These are phyloP conservation scores for Rhagonycha fulva DNA, from an alignment of 2,888 invertebrate species.

Conservation along the genomic window DNA sequence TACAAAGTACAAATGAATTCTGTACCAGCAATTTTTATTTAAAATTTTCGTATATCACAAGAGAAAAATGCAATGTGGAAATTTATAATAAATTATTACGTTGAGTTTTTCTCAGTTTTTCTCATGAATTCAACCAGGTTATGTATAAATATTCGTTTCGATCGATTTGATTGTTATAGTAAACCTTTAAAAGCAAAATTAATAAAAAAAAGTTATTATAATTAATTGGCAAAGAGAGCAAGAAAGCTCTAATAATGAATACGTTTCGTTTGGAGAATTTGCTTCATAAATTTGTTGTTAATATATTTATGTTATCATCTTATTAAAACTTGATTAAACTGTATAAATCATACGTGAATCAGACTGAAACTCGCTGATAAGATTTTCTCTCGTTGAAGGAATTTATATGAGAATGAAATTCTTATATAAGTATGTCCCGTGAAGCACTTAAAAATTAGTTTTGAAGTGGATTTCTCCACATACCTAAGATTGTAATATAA, in stretches of 20 bases:
- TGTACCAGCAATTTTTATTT: not conserved
- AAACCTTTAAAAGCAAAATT: not conserved
- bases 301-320: not conserved
- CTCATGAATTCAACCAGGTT: not conserved
- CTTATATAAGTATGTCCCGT: not conserved
- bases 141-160: not conserved
- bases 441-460: not conserved
- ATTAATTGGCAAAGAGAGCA: not conserved
- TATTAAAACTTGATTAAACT: not conserved
- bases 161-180: not conserved
- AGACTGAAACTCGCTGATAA: not conserved
- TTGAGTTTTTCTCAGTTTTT: not conserved
- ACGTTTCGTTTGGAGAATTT: not conserved
- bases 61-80: not conserved
- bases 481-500: conserved; percentile 7
- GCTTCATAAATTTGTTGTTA: not conserved
- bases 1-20: not conserved
- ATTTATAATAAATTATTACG: too few species aligned
- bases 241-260: not conserved
- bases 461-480: not conserved
- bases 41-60: not conserved
- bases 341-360: not conserved
- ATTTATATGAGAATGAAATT: not conserved
- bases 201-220: not conserved
- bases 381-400: not conserved